Conservation (phyloP, 2,888 invertebrate species). For the Diplazon laetatorius region DNA sequence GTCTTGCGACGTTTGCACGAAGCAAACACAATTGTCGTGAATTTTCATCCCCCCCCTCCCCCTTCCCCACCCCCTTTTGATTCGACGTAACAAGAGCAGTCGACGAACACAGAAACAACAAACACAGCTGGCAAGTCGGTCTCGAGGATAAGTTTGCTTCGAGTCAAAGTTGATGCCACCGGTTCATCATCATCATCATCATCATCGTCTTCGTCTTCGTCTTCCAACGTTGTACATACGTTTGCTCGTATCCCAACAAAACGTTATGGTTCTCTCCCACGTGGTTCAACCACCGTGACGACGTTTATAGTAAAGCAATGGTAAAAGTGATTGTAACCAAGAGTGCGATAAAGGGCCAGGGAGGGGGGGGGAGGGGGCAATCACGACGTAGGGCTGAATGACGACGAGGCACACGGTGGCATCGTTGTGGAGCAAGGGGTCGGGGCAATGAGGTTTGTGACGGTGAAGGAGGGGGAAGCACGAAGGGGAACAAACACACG, state of each 20-base stretch:
- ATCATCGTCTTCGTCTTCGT: slow-evolving; percentile 50
- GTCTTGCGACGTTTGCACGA: not conserved
- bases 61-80: too few species aligned
- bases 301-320: slow-evolving; percentile 75
- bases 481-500: slow-evolving; percentile 51
- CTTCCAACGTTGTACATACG: slow-evolving; percentile 1
- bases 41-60: slow-evolving; percentile 19
- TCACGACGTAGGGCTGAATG: slow-evolving; percentile 68
- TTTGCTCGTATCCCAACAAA: slow-evolving; percentile 28
- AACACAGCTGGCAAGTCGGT: slow-evolving; percentile 14
- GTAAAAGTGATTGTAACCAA: slow-evolving; percentile 56
- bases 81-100: slow-evolving; percentile 1
- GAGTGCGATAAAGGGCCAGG: not conserved
- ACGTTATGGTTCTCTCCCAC: slow-evolving; percentile 76
- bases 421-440: not conserved
- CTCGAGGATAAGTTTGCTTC: slow-evolving; percentile 5
- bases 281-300: slow-evolving; percentile 81
- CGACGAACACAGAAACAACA: too few species aligned
- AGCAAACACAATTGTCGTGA: not conserved
- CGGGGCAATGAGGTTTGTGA: slow-evolving; percentile 15
- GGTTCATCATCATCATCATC: slow-evolving; percentile 30
- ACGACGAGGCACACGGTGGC: slow-evolving; percentile 29
- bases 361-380: slow-evolving; percentile 62
- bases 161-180: slow-evolving; percentile 29
- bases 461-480: slow-evolving; percentile 46